Evolutionary conservation across 2,797 vertebrate genomes (phyloP).

Genomic region (Eidolon dupreanum): DNA sequence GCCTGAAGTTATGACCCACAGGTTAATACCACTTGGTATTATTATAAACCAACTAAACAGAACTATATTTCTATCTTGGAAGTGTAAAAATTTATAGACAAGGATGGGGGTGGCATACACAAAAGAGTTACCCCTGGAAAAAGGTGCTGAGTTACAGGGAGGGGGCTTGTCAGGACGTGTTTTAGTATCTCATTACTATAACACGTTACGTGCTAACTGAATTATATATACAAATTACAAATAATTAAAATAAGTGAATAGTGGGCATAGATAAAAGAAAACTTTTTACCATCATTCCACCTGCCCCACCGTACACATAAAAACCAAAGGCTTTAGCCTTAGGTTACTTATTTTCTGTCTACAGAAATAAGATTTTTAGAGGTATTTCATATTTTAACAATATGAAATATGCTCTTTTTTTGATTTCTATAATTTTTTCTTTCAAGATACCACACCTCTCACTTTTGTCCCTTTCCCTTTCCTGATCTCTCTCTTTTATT

Average conservation of each 20-base stretch:
- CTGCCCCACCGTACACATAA: not conserved
- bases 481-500: not conserved
- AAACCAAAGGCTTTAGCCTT: not conserved
- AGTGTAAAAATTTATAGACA: not conserved
- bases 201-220: not conserved
- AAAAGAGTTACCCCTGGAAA: not conserved
- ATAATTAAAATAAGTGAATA: not conserved
- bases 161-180: not conserved
- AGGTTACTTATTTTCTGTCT: not conserved
- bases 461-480: not conserved
- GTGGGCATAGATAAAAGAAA: not conserved
- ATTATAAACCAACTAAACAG: not conserved
- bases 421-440: not conserved
- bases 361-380: not conserved
- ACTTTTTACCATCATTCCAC: not conserved
- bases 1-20: not conserved
- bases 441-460: not conserved
- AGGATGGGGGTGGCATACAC: not conserved
- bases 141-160: not conserved
- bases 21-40: not conserved
- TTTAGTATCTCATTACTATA: not conserved
- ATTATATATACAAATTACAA: not conserved
- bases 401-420: not conserved
- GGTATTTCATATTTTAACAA: not conserved
- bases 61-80: not conserved